A percentile compares a stretch with the other conserved stretches of the same genome.
phyloP scores from a whole-genome alignment of 2,888 invertebrate genomes.

The Dysmachus trigonus region DNA sequence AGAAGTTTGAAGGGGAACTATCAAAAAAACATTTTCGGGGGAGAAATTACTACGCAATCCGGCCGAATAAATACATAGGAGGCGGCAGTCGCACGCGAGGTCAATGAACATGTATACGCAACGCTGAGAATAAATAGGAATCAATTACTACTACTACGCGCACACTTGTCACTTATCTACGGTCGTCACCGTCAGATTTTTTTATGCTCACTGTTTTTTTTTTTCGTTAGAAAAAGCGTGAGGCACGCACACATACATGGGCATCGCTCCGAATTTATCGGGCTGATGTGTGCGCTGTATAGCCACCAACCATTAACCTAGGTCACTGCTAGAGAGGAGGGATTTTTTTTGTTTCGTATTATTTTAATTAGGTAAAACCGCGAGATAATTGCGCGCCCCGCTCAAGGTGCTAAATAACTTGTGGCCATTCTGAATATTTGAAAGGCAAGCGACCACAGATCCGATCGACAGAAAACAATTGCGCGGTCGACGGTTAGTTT shows the following conservation, averaged over 20 bases:
- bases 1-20: neutral
- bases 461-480: neutral
- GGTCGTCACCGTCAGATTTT: neutral
- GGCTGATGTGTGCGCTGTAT: neutral
- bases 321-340: slow-evolving; percentile 32
- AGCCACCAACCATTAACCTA: slow-evolving; percentile 31
- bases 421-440: neutral
- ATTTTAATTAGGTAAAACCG: neutral
- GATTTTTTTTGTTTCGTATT: neutral
- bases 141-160: neutral
- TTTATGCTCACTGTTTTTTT: neutral
- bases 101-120: slow-evolving; percentile 38
- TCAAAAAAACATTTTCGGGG: neutral
- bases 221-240: neutral
- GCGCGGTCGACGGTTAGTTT: neutral
- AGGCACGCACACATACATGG: neutral
- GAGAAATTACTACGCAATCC: neutral
- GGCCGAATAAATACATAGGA: neutral
- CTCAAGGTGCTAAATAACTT: slow-evolving; percentile 5
- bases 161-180: slow-evolving; percentile 13
- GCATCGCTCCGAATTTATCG: neutral
- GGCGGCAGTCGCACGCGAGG: neutral
- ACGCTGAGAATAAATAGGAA: slow-evolving; percentile 14
- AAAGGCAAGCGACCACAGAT: neutral
- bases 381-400: neutral